phyloP scores from a whole-genome alignment of 2,797 vertebrate species.

The Dallia pectoralis region DNA sequence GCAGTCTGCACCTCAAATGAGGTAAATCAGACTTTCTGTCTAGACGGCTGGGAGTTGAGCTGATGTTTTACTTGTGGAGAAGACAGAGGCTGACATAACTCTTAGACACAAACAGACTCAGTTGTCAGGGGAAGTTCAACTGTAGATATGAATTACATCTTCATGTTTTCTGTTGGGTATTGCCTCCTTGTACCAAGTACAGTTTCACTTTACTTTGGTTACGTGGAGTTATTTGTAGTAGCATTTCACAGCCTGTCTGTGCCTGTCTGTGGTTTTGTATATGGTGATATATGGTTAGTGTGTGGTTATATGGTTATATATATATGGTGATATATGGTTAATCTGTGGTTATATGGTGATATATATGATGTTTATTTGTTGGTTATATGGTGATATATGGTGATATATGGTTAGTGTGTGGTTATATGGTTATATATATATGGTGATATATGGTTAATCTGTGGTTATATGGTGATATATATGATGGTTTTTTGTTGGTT shows the following conservation, averaged over 20 bases:
- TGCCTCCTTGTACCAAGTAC: too few relatives aligned
- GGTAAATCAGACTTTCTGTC: conserved; percentile 1
- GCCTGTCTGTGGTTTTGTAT: too few relatives aligned
- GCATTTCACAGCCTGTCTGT: neutral
- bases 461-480: too few relatives aligned
- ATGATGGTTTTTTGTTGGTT: too few relatives aligned
- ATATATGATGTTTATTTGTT: too few relatives aligned
- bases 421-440: too few relatives aligned
- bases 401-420: too few relatives aligned
- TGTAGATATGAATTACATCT: neutral
- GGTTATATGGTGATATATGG: too few relatives aligned
- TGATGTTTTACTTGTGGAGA: neutral
- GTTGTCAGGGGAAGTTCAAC: neutral
- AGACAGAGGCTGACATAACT: neutral
- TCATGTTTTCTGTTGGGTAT: neutral
- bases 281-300: too few relatives aligned
- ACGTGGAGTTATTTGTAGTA: conserved; percentile 9
- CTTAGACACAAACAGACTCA: neutral
- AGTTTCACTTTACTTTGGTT: neutral
- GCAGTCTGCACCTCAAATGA: neutral
- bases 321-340: too few relatives aligned
- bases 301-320: too few relatives aligned
- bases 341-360: neutral
- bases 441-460: too few relatives aligned
- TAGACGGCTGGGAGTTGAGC: neutral